Percentiles rank a stretch among this genome's conserved stretches.
These are phyloP conservation scores for Aphelinus atriplicis DNA, from an alignment of 1,140 invertebrate species.

Conservation along the genomic window DNA sequence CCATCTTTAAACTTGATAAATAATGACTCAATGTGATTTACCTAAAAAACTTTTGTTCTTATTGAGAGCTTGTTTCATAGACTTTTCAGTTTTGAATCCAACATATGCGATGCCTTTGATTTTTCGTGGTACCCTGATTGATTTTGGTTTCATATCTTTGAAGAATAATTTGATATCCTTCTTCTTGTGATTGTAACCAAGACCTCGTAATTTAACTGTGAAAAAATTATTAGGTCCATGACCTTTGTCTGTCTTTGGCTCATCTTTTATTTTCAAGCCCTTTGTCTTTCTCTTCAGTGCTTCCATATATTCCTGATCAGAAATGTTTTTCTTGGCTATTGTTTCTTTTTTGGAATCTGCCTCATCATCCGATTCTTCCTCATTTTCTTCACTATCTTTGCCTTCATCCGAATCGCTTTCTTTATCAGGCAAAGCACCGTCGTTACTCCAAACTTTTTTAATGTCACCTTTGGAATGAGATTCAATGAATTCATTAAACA, in stretches of 20 bases:
- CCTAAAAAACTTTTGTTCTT: conserved; percentile 89
- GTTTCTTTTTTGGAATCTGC: conserved; percentile 64
- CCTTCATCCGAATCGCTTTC: conserved; percentile 60
- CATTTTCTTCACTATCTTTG: conserved; percentile 46
- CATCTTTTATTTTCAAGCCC: conserved; percentile 29
- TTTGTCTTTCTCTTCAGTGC: conserved; percentile 58
- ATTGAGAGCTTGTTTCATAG: conserved; percentile 81
- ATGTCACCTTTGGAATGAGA: conserved; percentile 72
- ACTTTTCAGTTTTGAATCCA: conserved; percentile 85
- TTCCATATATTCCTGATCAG: conserved; percentile 72
- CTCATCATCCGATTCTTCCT: conserved; percentile 54
- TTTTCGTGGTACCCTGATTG: conserved; percentile 81
- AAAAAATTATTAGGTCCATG: conserved; percentile 68
- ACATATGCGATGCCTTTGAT: conserved; percentile 89
- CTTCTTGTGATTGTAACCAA: conserved; percentile 79
- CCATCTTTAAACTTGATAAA: not conserved
- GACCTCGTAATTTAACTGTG: conserved; percentile 73
- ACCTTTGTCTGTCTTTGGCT: conserved; percentile 52
- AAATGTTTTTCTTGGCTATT: conserved; percentile 74
- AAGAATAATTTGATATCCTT: conserved; percentile 88
- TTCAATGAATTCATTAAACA: conserved; percentile 89
- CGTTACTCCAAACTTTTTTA: conserved; percentile 78
- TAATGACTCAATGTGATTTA: conserved; percentile 58
- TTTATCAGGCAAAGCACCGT: conserved; percentile 62
- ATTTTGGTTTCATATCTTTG: conserved; percentile 78